Conservation (phyloP, 2,113 vertebrate species). For the Leucosticte australis region DNA sequence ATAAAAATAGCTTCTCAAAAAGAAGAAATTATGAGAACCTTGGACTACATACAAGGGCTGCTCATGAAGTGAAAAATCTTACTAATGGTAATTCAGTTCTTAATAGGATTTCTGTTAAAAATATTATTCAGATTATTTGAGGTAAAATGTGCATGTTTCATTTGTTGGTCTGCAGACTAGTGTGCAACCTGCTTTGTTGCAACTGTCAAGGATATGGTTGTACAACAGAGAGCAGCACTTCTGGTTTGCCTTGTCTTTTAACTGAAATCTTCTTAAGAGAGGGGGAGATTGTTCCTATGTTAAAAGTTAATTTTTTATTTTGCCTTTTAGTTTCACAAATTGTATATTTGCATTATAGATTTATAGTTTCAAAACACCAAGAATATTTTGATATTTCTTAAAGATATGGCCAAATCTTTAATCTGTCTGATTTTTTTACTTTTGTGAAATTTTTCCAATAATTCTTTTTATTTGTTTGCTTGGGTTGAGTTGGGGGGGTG, state of each 20-base stretch:
- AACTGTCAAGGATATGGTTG: neutral
- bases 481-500: neutral
- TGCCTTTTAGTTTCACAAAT: neutral
- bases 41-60: neutral
- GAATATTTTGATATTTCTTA: neutral
- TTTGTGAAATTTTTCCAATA: neutral
- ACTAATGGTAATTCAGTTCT: neutral
- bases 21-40: neutral
- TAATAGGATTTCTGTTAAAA: neutral
- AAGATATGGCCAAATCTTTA: neutral
- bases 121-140: neutral
- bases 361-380: neutral
- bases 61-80: neutral
- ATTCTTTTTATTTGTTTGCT: neutral
- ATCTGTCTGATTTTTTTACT: neutral
- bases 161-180: neutral
- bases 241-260: neutral
- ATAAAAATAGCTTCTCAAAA: neutral
- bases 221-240: neutral
- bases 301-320: neutral
- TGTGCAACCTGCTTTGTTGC: neutral
- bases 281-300: neutral
- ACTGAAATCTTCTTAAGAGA: neutral
- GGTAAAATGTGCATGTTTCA: neutral
- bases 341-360: neutral